A percentile compares a stretch with the other conserved stretches of the same genome.
phyloP scores from a whole-genome alignment of 2,113 vertebrate genomes.

The Chauna torquata region DNA sequence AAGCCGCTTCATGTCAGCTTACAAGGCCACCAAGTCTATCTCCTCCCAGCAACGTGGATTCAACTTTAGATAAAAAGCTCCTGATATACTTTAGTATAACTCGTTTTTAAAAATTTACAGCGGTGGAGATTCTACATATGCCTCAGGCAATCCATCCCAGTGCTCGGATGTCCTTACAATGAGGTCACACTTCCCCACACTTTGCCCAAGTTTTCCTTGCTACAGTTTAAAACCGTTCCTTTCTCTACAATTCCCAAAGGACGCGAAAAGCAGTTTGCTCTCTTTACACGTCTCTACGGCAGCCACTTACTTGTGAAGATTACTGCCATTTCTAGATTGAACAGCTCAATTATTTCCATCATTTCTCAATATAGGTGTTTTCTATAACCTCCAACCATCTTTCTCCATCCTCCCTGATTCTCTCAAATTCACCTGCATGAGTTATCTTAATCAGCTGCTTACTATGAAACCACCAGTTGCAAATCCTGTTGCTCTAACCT shows the following conservation, averaged over 20 bases:
- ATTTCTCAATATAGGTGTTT: background rate
- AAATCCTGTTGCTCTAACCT: background rate
- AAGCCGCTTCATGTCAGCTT: rapidly evolving
- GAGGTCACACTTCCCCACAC: background rate
- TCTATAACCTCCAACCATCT: background rate
- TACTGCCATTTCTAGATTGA: background rate
- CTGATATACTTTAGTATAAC: background rate
- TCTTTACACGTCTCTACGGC: background rate
- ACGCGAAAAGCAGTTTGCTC: background rate
- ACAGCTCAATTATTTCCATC: background rate
- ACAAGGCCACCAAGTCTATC: background rate
- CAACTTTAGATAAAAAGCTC: background rate
- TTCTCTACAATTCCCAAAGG: background rate
- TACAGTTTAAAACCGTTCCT: background rate
- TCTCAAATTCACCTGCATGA: background rate
- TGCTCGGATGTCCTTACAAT: background rate
- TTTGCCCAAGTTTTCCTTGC: background rate
- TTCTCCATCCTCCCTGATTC: background rate
- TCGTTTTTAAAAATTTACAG: background rate
- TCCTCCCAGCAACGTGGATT: background rate
- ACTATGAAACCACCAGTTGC: background rate
- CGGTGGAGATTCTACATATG: background rate
- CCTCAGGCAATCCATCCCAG: background rate
- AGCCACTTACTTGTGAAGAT: background rate
- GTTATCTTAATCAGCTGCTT: background rate